Evolutionary conservation across 2,888 invertebrate species (phyloP), one percentile per base, ranked within the genome.

Genomic region (Megastigmus dorsalis): DNA sequence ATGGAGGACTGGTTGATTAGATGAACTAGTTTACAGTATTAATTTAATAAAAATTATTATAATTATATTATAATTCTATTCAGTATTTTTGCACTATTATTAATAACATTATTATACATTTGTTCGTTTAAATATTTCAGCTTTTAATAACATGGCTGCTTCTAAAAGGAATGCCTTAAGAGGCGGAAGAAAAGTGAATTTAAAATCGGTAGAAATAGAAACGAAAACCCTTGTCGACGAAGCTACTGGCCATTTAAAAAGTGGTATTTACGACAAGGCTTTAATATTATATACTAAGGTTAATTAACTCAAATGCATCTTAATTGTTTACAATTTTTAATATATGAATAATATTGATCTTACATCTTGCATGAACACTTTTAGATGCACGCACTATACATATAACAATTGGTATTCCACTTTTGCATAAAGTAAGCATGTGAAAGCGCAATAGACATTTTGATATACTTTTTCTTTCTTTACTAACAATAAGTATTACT

Each of bases 221-320:
- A 74, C 80, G 9, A 94, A 94, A 85, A 90, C 95, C 67, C 90
- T 93, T 82, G 92, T 93, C 33, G 95, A 95, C 85, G 95, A 95
- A 86, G 94, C 95, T 9, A 90, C 91, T 15, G 93, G 93, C 36
- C 94, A 95, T 82, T 90, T 93, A 84, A 95, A 95, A 89, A 91
- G 91, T 78, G 93, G 94, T 10, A 92, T 93, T 86, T 93, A 93
- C 80, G 90, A 91, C 18, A 92, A 93, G 82, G 94, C 95, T 0
- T 89, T 95, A 7, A 88, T 88, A 10, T 92, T 94, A 1, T 93
- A 95, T 79, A 92, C 92, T 82, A 92, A 93, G 92, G 95, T 93
- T 54, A 63, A 55, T 69, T n/a, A 7, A 15, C n/a, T n/a, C n/a
- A n/a, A n/a, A n/a, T n/a, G n/a, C n/a, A n/a, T n/a, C n/a, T n/a